Evolutionary conservation across 2,888 invertebrate species (phyloP).

Genomic region (Empis stercorea): DNA sequence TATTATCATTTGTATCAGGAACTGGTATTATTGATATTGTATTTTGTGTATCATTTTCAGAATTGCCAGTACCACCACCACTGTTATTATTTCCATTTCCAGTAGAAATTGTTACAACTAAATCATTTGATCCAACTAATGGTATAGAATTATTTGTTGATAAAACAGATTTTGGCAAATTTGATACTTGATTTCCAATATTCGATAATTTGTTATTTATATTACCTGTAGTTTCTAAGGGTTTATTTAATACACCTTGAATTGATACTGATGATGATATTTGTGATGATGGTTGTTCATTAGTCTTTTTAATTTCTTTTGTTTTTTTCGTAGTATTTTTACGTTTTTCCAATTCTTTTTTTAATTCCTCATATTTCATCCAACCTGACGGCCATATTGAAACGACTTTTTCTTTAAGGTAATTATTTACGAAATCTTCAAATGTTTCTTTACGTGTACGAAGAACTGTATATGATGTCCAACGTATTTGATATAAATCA

Average conservation of each 20-base stretch:
- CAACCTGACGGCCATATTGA: constrained; percentile 43
- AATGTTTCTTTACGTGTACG: constrained; percentile 36
- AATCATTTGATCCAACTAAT: constrained; percentile 9
- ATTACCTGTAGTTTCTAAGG: constrained; percentile 3
- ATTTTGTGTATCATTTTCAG: constrained; percentile 11
- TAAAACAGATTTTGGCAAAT: constrained; percentile 7
- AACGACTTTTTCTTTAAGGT: constrained; percentile 37
- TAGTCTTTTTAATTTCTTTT: constrained; percentile 18
- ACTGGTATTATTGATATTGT: constrained; percentile 11
- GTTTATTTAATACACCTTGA: constrained; percentile 1
- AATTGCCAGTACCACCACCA: constrained; percentile 8
- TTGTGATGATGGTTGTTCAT: not conserved
- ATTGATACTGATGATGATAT: constrained; percentile 3
- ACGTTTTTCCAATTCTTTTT: constrained; percentile 29
- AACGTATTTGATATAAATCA: constrained; percentile 31
- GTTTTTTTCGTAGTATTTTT: constrained; percentile 19
- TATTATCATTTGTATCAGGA: not conserved
- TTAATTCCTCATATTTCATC: constrained; percentile 38
- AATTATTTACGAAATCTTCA: constrained; percentile 38
- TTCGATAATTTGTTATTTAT: not conserved
- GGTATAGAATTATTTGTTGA: constrained; percentile 10
- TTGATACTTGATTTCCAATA: not conserved
- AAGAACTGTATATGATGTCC: constrained; percentile 32
- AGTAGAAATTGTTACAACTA: constrained; percentile 10
- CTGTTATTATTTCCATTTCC: constrained; percentile 6